A percentile compares a stretch with the other conserved stretches of the same genome.
Conservation (phyloP, 2,113 vertebrate genomes). For the Neolamprologus brichardi region DNA sequence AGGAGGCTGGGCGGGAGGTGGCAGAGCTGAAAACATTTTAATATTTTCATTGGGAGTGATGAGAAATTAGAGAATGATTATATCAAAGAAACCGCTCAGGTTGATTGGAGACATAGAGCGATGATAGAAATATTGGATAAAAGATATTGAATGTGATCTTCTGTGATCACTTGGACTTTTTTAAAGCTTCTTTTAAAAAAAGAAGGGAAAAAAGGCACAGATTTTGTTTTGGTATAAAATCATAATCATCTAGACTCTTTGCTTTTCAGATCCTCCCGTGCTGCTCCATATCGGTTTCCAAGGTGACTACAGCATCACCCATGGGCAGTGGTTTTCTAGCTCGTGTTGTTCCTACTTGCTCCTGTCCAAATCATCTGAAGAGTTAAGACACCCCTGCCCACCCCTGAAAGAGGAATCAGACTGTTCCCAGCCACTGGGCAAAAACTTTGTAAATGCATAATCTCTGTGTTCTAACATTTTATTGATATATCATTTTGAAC, state of each 20-base stretch:
- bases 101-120: neutral
- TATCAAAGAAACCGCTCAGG: neutral
- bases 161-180: neutral
- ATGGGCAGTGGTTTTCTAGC: neutral
- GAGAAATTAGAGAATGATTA: neutral
- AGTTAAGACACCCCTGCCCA: neutral
- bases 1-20: neutral
- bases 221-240: neutral
- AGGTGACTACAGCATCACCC: slow-evolving; percentile 25
- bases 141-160: neutral
- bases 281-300: slow-evolving; percentile 44
- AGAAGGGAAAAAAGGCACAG: neutral
- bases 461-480: slow-evolving; percentile 54
- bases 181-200: neutral
- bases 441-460: slow-evolving; percentile 31
- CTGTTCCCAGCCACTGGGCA: neutral
- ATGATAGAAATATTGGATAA: neutral
- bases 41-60: neutral
- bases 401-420: neutral
- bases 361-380: slow-evolving; percentile 22
- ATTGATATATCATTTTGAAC: slow-evolving; percentile 56
- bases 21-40: neutral
- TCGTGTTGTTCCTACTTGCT: slow-evolving; percentile 4
- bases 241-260: neutral
- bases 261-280: slow-evolving; percentile 56